Conservation (phyloP, 2,797 vertebrate species). For the Neosilurus mollespiculum region DNA sequence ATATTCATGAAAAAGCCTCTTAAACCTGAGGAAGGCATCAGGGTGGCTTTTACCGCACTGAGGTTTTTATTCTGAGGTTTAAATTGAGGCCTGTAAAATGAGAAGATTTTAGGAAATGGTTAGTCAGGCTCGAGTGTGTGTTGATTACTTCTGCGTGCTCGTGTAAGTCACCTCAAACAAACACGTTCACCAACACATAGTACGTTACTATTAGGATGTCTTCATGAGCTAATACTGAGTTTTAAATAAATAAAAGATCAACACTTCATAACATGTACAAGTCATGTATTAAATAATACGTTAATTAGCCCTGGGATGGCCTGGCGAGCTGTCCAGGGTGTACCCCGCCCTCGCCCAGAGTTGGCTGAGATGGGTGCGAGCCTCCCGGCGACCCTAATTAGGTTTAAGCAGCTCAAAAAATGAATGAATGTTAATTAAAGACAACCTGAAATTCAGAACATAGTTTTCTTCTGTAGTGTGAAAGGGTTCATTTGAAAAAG, state of each 20-base stretch:
- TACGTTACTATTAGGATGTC: not conserved
- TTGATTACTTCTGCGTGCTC: not conserved
- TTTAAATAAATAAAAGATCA: not conserved
- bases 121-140: not conserved
- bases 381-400: too few relatives aligned
- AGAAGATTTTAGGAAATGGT: not conserved
- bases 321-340: too few relatives aligned
- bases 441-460: not conserved
- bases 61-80: too few relatives aligned
- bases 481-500: not conserved
- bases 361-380: too few relatives aligned
- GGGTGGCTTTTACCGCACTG: constrained; percentile 1
- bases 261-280: not conserved
- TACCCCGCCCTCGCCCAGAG: too few relatives aligned
- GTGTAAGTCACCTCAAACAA: not conserved
- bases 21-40: constrained; percentile 67
- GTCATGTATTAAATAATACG: too few relatives aligned
- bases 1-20: constrained; percentile 75
- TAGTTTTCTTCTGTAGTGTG: not conserved
- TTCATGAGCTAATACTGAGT: not conserved
- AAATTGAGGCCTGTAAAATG: constrained; percentile 18
- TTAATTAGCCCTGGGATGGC: too few relatives aligned
- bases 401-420: too few relatives aligned
- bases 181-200: not conserved
- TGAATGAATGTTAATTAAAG: not conserved